Conservation (phyloP, 2,888 invertebrate species). For the Lasioglossum figueresi region DNA sequence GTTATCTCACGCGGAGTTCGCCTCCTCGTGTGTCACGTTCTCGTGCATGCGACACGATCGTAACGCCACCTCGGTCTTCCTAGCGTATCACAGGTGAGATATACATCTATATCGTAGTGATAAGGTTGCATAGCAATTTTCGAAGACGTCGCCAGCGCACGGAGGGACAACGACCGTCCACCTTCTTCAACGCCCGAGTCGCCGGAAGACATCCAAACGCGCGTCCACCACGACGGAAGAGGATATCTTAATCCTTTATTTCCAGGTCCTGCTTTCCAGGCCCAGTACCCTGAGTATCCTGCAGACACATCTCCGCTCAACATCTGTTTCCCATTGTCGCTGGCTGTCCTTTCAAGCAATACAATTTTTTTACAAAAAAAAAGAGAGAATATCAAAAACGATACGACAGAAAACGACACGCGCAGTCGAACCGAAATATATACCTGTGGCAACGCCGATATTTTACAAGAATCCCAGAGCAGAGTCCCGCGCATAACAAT, state of each 20-base stretch:
- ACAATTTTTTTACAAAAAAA: conserved; percentile 6
- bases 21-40: not conserved
- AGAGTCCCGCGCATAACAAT: conserved; percentile 59
- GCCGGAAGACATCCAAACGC: conserved; percentile 54
- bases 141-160: conserved; percentile 59
- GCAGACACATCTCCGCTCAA: conserved; percentile 82
- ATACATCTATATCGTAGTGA: conserved; percentile 53
- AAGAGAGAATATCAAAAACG: conserved; percentile 12
- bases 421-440: conserved; percentile 42
- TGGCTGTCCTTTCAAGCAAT: conserved; percentile 80
- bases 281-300: conserved; percentile 83
- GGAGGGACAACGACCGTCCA: conserved; percentile 37
- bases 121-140: conserved; percentile 62
- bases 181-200: conserved; percentile 60
- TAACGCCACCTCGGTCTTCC: conserved; percentile 62
- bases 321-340: conserved; percentile 78
- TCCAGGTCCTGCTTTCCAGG: conserved; percentile 84
- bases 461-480: conserved; percentile 22
- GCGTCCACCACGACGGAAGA: conserved; percentile 64
- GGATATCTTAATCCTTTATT: conserved; percentile 82
- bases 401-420: conserved; percentile 59
- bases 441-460: conserved; percentile 62
- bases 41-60: conserved; percentile 22
- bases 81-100: conserved; percentile 69
- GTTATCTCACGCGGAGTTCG: not conserved